Evolutionary conservation across 2,113 vertebrate genomes (phyloP).

Genomic region (Plectropomus leopardus): DNA sequence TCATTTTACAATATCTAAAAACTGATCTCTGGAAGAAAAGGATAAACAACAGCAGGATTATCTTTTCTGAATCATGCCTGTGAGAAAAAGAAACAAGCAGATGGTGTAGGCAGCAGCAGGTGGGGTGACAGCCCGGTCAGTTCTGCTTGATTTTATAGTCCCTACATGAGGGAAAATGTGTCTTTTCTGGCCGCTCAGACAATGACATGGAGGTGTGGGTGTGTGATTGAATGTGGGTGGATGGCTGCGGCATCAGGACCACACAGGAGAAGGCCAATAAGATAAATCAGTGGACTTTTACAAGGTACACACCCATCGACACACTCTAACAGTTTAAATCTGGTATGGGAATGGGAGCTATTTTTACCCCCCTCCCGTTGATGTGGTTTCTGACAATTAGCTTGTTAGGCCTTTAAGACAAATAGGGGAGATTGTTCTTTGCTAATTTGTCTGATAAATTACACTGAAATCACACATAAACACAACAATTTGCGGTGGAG

Average conservation of each 20-base stretch:
- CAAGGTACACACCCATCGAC: slow-evolving; percentile 49
- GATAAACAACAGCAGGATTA: not conserved
- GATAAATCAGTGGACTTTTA: slow-evolving; percentile 74
- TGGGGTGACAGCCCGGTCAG: slow-evolving; percentile 14
- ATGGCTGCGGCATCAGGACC: slow-evolving; percentile 38
- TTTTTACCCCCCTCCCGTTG: not conserved
- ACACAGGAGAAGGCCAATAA: slow-evolving; percentile 58
- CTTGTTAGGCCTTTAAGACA: not conserved
- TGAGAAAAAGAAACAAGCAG: slow-evolving; percentile 14
- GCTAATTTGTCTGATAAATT: slow-evolving; percentile 13
- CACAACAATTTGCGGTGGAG: not conserved
- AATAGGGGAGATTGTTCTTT: slow-evolving; percentile 1
- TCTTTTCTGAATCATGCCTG: slow-evolving; percentile 18
- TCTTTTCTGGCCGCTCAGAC: slow-evolving; percentile 24
- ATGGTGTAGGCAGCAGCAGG: slow-evolving; percentile 23
- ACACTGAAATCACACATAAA: not conserved
- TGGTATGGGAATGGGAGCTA: not conserved
- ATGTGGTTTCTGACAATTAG: slow-evolving; percentile 11
- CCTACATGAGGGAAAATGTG: slow-evolving; percentile 12
- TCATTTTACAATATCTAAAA: not conserved
- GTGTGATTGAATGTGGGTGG: slow-evolving; percentile 8
- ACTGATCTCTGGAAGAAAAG: not conserved
- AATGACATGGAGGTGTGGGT: slow-evolving; percentile 21
- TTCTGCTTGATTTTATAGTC: slow-evolving; percentile 38
- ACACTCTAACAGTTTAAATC: slow-evolving; percentile 26